A percentile compares a stretch with the other conserved stretches of the same genome.
Evolutionary conservation across 2,888 invertebrate species (phyloP).

Genomic region (Eretmocerus hayati): DNA sequence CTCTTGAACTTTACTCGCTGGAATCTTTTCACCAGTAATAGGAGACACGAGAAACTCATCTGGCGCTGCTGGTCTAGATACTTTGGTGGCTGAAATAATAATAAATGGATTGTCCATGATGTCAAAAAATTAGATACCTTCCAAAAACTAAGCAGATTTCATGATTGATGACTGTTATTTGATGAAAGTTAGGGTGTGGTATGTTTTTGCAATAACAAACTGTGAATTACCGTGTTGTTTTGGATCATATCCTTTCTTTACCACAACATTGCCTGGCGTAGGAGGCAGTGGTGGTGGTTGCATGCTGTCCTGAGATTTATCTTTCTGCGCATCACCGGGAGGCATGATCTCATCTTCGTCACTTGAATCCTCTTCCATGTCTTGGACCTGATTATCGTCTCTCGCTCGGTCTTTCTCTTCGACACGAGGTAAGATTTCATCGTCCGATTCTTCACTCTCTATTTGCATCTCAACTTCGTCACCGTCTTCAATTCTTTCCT

Average conservation of each 20-base stretch:
- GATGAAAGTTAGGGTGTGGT: too few relatives aligned
- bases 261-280: conserved; percentile 84
- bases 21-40: conserved; percentile 95
- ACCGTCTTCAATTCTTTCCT: conserved; percentile 69
- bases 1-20: conserved; percentile 93
- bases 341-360: conserved; percentile 55
- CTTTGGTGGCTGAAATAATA: conserved; percentile 48
- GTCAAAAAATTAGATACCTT: not conserved
- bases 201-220: too few relatives aligned
- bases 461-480: conserved; percentile 87
- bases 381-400: conserved; percentile 65
- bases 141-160: too few relatives aligned
- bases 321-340: conserved; percentile 38
- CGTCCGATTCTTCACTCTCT: conserved; percentile 68
- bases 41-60: conserved; percentile 96
- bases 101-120: too few relatives aligned
- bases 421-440: conserved; percentile 48
- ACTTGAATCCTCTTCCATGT: conserved; percentile 86
- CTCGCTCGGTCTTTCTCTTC: conserved; percentile 48
- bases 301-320: conserved; percentile 45
- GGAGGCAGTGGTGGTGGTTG: conserved; percentile 74
- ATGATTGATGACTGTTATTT: too few relatives aligned
- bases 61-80: conserved; percentile 58
- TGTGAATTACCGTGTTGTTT: conserved; percentile 61
- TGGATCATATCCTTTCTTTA: conserved; percentile 94